A percentile compares a stretch with the other conserved stretches of the same genome.
phyloP scores from a whole-genome alignment of 2,113 vertebrate genomes.

The Dryoscopus gambensis region DNA sequence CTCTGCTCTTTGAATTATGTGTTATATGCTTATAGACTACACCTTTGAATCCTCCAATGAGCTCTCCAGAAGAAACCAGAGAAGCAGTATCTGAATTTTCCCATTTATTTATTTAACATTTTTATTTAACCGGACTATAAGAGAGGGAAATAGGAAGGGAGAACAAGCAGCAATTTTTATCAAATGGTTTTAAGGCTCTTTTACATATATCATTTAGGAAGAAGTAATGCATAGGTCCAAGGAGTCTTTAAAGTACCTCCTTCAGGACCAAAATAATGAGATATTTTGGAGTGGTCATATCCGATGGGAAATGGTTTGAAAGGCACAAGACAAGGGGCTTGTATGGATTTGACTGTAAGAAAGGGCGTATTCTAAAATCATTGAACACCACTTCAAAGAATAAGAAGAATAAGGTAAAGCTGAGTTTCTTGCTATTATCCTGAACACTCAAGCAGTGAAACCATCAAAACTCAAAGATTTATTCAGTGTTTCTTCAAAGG shows the following conservation, averaged over 20 bases:
- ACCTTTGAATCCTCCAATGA: neutral
- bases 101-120: too few species aligned
- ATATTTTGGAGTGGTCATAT: neutral
- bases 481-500: slow-evolving; percentile 50
- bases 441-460: slow-evolving; percentile 44
- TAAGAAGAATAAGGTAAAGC: neutral
- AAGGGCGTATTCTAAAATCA: neutral
- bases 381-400: slow-evolving; percentile 2
- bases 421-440: neutral
- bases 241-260: neutral
- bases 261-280: neutral
- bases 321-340: neutral
- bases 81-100: neutral
- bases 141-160: neutral
- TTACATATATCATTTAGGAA: neutral
- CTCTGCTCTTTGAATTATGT: neutral
- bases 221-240: neutral
- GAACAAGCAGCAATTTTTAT: neutral
- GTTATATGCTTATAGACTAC: neutral
- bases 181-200: neutral
- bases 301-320: neutral
- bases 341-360: neutral
- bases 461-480: slow-evolving; percentile 30
- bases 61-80: neutral
- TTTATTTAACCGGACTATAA: neutral